Evolutionary conservation across 1,140 invertebrate genomes (phyloP).

Genomic region (Steinernema feltiae): DNA sequence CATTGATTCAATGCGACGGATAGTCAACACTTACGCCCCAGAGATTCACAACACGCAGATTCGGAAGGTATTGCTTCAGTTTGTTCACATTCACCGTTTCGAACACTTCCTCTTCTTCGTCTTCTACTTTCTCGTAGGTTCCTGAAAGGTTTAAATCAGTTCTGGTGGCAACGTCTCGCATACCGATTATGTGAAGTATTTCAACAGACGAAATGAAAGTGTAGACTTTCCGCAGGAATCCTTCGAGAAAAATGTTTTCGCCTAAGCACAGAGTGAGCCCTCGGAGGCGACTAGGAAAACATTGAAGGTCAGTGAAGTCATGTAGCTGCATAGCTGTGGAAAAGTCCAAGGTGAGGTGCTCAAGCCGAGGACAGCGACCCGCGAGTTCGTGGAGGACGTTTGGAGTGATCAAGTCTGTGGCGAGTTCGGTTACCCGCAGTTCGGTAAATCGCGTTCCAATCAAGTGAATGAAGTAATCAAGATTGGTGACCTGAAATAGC

Average conservation of each 20-base stretch:
- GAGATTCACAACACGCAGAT: conserved; percentile 85
- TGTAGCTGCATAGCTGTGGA: conserved; percentile 71
- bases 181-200: conserved; percentile 92
- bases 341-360: conserved; percentile 76
- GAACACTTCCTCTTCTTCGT: conserved; percentile 94
- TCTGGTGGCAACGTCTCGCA: conserved; percentile 37
- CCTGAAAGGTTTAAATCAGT: conserved; percentile 63
- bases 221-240: conserved; percentile 99
- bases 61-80: conserved; percentile 88
- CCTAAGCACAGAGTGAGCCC: conserved; percentile 95
- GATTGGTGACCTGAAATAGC: conserved; percentile 44
- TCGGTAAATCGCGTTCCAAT: conserved; percentile 76
- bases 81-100: conserved; percentile 99
- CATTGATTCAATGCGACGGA: no score
- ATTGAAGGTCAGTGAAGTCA: conserved; percentile 91
- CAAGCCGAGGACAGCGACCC: conserved; percentile 93
- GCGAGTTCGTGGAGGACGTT: conserved; percentile 92
- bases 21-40: conserved; percentile 60
- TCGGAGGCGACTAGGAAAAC: conserved; percentile 92
- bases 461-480: conserved; percentile 55
- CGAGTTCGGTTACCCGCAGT: conserved; percentile 85
- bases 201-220: conserved; percentile 99
- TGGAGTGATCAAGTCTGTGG: conserved; percentile 94
- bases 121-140: conserved; percentile 95
- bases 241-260: conserved; percentile 99